These are phyloP conservation scores for Tenthredo scrophulariae DNA, from an alignment of 2,888 invertebrate species.

Conservation along the genomic window DNA sequence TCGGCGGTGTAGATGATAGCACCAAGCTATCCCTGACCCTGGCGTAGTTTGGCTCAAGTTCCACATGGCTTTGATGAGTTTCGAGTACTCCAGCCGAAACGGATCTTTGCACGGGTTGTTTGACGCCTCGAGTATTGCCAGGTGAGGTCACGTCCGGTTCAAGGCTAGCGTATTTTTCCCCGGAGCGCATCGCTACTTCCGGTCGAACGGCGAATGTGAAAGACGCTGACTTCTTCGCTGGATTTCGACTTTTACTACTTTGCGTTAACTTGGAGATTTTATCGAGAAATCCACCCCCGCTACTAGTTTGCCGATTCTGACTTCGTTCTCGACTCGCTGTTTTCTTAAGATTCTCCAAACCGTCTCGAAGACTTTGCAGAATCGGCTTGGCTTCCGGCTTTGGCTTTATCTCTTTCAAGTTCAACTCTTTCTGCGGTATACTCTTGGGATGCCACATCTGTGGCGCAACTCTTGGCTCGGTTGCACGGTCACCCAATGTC, in stretches of 20 bases:
- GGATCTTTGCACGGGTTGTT: conserved; percentile 74
- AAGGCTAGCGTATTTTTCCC: conserved; percentile 75
- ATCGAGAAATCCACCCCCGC: conserved; percentile 69
- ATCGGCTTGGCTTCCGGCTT: conserved; percentile 74
- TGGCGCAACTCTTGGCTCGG: conserved; percentile 75
- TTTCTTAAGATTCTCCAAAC: conserved; percentile 73
- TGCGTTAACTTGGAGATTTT: conserved; percentile 73
- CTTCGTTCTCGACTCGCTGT: conserved; percentile 61
- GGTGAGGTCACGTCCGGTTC: conserved; percentile 73
- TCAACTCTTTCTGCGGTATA: conserved; percentile 73
- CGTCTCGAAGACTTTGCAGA: conserved; percentile 73
- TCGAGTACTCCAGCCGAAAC: conserved; percentile 75
- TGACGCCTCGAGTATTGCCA: conserved; percentile 63
- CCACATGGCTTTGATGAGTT: conserved; percentile 67
- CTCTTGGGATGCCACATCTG: conserved; percentile 68
- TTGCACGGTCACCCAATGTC: conserved; percentile 75
- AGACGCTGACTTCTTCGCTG: conserved; percentile 77
- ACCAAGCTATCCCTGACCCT: conserved; percentile 73
- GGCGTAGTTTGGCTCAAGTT: conserved; percentile 74
- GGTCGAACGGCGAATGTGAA: conserved; percentile 76
- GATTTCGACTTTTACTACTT: conserved; percentile 71
- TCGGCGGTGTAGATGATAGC: conserved; percentile 68
- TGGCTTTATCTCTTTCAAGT: conserved; percentile 75
- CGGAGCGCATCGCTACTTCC: conserved; percentile 73
- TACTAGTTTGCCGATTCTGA: conserved; percentile 61